These are phyloP conservation scores for Oegoconia quadripuncta DNA, from an alignment of 2,888 invertebrate genomes.

Conservation along the genomic window DNA sequence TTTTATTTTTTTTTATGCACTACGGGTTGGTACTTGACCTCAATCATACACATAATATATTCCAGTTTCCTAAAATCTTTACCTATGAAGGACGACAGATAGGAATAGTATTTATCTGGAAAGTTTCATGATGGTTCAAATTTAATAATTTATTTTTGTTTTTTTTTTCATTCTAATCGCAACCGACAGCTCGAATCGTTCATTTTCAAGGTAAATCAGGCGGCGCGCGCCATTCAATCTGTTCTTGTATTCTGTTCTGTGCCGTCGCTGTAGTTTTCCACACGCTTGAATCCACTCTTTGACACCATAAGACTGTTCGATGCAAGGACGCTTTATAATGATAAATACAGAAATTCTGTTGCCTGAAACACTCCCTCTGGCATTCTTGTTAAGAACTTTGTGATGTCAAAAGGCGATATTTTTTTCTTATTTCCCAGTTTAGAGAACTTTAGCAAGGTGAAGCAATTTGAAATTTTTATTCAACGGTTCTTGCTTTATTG, in stretches of 20 bases:
- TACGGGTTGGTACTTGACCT: no score
- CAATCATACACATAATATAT: no score
- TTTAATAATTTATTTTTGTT: constrained; percentile 40
- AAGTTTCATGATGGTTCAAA: not conserved
- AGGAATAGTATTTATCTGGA: not conserved
- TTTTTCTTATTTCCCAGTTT: no score
- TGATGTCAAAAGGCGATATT: no score
- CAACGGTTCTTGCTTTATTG: no score
- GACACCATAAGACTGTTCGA: not conserved
- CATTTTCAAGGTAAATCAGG: constrained; percentile 71
- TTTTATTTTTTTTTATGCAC: no score
- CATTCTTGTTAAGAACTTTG: no score
- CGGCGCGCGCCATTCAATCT: constrained; percentile 33
- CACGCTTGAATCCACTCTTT: not conserved
- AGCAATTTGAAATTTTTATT: no score
- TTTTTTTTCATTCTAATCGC: constrained; percentile 64
- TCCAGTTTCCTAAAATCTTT: not conserved
- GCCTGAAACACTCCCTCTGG: no score
- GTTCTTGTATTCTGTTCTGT: constrained; percentile 34
- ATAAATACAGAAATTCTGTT: not conserved
- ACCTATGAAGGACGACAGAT: not conserved
- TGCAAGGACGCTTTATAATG: no score
- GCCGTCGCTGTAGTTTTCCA: constrained; percentile 26
- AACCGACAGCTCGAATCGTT: constrained; percentile 75
- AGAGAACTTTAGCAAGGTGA: no score